Evolutionary conservation across 2,888 invertebrate genomes (phyloP).

Genomic region (Chrysotoxum bicinctum): DNA sequence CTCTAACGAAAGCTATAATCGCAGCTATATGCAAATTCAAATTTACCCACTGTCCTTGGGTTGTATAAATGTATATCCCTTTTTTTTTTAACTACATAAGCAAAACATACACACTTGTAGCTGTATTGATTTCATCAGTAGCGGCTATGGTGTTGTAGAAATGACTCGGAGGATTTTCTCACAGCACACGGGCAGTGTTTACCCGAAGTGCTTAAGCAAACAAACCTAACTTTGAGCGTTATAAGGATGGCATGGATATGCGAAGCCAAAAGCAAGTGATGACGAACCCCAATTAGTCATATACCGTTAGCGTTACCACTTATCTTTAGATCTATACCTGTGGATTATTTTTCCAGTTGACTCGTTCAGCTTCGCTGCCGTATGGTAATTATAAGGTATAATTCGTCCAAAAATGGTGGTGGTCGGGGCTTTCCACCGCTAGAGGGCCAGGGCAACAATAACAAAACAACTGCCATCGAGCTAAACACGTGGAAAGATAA

Average conservation of each 20-base stretch:
- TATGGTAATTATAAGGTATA: slow-evolving; percentile 25
- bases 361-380: slow-evolving; percentile 32
- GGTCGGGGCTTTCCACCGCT: not conserved
- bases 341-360: slow-evolving; percentile 64
- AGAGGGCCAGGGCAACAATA: not conserved
- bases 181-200: not conserved
- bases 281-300: not conserved
- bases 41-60: not conserved
- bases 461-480: not conserved
- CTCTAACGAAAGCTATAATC: not conserved
- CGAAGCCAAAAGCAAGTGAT: slow-evolving; percentile 14
- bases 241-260: slow-evolving; percentile 6
- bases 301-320: not conserved
- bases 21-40: not conserved
- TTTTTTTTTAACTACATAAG: not conserved
- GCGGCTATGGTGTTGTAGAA: slow-evolving; percentile 5
- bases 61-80: not conserved
- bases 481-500: slow-evolving; percentile 30
- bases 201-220: slow-evolving; percentile 1
- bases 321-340: slow-evolving; percentile 40
- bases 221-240: slow-evolving; percentile 37
- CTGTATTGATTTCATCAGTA: slow-evolving; percentile 26
- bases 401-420: slow-evolving; percentile 22
- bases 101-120: not conserved
- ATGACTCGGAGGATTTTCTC: not conserved